Conservation (phyloP, 1,140 invertebrate species). For the Yoshiicerus persimilis region DNA sequence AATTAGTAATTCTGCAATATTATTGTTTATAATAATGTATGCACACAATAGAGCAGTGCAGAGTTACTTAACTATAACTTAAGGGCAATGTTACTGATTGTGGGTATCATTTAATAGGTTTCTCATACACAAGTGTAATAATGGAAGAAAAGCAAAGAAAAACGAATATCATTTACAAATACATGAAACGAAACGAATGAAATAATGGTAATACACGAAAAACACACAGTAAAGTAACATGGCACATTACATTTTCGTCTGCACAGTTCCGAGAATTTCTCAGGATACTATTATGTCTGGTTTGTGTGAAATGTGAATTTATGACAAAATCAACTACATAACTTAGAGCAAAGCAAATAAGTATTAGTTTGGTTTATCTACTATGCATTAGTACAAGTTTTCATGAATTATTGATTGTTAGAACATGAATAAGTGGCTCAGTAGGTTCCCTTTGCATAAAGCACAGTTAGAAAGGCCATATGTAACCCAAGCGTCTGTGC, state of each 20-base stretch:
- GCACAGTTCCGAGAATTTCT: background rate
- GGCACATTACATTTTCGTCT: background rate
- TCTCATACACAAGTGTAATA: background rate
- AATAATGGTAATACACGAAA: background rate
- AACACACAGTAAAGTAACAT: background rate
- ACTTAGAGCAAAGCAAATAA: background rate
- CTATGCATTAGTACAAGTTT: background rate
- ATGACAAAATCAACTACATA: background rate
- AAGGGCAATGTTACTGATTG: too few species aligned
- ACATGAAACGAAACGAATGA: background rate
- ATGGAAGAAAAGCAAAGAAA: background rate
- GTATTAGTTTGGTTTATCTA: background rate
- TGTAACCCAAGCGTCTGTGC: background rate
- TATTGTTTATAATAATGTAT: too few species aligned
- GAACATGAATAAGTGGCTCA: background rate
- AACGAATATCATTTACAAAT: background rate
- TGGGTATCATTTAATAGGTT: background rate
- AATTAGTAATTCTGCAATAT: background rate
- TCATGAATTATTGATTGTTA: background rate
- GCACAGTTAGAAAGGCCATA: background rate
- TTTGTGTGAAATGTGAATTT: background rate
- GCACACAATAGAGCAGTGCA: too few species aligned
- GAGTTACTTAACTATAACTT: too few species aligned
- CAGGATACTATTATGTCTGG: background rate
- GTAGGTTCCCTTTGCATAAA: background rate